These are phyloP conservation scores for Siniperca knerii DNA, from an alignment of 2,113 vertebrate species.

Conservation along the genomic window DNA sequence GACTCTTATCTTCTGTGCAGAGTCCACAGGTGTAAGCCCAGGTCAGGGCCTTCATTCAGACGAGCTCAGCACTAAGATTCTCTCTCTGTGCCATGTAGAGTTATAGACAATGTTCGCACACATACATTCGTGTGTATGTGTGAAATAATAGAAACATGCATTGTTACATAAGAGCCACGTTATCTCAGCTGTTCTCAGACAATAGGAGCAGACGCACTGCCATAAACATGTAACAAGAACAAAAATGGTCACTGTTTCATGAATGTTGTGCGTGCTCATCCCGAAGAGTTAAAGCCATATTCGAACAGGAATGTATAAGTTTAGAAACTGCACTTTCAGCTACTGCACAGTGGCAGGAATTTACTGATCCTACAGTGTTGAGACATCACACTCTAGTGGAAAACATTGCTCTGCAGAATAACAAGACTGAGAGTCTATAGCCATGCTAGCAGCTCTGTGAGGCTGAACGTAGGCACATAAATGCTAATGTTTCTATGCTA, in stretches of 20 bases:
- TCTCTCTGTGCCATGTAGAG: background rate
- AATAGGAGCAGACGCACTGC: background rate
- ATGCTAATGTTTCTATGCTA: background rate
- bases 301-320: background rate
- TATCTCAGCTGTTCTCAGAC: background rate
- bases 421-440: no score
- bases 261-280: background rate
- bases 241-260: background rate
- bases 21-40: slow-evolving; percentile 76
- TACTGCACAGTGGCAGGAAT: background rate
- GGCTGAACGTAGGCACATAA: no score
- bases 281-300: background rate
- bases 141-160: slow-evolving; percentile 16
- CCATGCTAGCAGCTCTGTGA: no score
- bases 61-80: slow-evolving; percentile 46
- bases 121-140: background rate
- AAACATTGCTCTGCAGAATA: no score
- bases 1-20: slow-evolving; percentile 85
- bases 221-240: background rate
- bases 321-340: background rate
- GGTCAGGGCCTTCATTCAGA: slow-evolving; percentile 67
- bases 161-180: slow-evolving; percentile 15
- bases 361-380: background rate
- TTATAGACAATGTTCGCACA: background rate
- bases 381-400: no score